Base-by-base conservation (phyloP, 2,797 vertebrate genomes). In the Tragelaphus eurycerus region DNA sequence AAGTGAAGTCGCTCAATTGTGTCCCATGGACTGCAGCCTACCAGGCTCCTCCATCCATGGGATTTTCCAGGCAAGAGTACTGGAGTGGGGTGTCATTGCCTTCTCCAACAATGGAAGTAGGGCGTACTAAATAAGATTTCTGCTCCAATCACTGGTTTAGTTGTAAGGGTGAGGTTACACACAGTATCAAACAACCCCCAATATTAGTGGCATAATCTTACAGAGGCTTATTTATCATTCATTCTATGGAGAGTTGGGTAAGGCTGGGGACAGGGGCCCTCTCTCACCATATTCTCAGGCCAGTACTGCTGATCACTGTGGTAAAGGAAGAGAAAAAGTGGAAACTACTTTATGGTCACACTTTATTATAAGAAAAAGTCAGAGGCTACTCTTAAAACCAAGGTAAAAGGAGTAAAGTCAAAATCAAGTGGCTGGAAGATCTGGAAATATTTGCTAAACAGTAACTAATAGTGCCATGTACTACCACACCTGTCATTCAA, bases 191-290 rank as follows among this genome's bases (percentile, higher is more conserved):
- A 43, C 43, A 60, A 88, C 2, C 23, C 43, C 12, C 52, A 64
- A 48, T 82, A 16, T 54, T 79, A 60, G 1, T n/a, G 7, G 4
- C 6, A 54, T 17, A 50, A 25, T 11, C 16, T 81, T 43, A 16
- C 13, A 76, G 16, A 52, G 5, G 27, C 1, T 54, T 74, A 55
- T 78, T 52, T 29, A 90, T 57, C 29, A 74, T 1, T 34, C 14
- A 59, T 34, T 83, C 6, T 34, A 50, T 19, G 59, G 12, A 2
- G 2, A 54, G 46, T 10, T 15, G 14, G 11, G 17, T 38, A 46
- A 67, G n/a, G 46, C 74, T 78, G n/a, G 25, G 23, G 4, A 0
- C 0, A 0, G 31, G n/a, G 4, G 0, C 21, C 62, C 74, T 50
- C 7, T 62, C 67, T 71, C 67, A 38, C 9, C 34, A 38, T 71